phyloP scores from a whole-genome alignment of 2,113 vertebrate species.

The Bubo bubo region DNA sequence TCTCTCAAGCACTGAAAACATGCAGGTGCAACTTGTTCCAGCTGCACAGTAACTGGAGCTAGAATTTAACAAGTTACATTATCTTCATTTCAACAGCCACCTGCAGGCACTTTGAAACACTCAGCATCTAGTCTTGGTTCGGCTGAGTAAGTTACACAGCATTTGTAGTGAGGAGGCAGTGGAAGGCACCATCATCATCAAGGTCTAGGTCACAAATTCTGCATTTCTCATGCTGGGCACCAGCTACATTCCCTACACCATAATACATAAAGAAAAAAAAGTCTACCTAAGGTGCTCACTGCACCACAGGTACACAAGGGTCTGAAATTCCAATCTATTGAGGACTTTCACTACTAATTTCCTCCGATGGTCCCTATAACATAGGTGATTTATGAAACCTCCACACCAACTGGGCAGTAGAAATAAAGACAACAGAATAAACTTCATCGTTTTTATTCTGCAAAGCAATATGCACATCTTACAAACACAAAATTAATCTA shows the following conservation, averaged over 20 bases:
- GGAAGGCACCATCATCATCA: not conserved
- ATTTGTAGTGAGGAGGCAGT: not conserved
- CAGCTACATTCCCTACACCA: not conserved
- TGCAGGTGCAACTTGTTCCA: not conserved
- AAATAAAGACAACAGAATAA: conserved; percentile 23
- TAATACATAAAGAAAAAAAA: not conserved
- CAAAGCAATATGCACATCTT: conserved; percentile 85
- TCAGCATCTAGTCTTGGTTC: not conserved
- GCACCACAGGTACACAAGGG: not conserved
- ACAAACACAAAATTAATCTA: conserved; percentile 80
- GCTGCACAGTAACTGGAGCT: not conserved
- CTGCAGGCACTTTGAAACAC: not conserved
- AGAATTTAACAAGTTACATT: not conserved
- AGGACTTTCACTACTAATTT: not conserved
- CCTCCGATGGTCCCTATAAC: rapidly evolving
- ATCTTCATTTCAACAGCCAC: not conserved
- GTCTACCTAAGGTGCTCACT: not conserved
- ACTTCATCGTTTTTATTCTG: conserved; percentile 75
- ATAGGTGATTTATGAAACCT: not conserved
- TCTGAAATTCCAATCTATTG: not conserved
- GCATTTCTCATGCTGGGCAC: not conserved
- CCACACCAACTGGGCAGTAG: not conserved
- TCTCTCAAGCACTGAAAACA: not conserved
- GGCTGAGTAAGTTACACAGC: not conserved
- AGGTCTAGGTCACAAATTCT: not conserved